Conservation (phyloP, 2,888 invertebrate species). For the Clostera curtula region DNA sequence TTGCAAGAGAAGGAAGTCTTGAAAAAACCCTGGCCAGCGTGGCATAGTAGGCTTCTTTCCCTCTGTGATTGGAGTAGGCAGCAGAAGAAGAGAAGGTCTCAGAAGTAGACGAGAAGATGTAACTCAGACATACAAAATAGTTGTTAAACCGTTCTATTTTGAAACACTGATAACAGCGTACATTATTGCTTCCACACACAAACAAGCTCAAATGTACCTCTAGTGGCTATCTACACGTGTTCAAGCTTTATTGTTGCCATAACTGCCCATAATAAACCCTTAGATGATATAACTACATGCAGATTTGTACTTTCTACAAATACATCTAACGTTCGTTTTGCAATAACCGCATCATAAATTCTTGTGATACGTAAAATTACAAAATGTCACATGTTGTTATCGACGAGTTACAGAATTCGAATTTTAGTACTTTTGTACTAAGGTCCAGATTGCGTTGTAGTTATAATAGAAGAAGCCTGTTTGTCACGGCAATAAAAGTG, state of each 20-base stretch:
- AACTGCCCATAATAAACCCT: slow-evolving; percentile 9
- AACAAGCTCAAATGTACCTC: slow-evolving; percentile 50
- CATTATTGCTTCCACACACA: slow-evolving; percentile 39
- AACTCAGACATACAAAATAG: too few species aligned
- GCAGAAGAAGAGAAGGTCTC: too few species aligned
- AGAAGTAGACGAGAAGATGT: too few species aligned
- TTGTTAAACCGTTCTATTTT: slow-evolving; percentile 19
- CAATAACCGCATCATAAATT: neutral
- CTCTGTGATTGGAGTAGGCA: too few species aligned
- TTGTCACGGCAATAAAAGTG: slow-evolving; percentile 44
- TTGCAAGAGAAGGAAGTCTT: too few species aligned
- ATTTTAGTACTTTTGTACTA: fast-evolving
- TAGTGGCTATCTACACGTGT: slow-evolving; percentile 70
- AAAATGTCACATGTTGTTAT: slow-evolving; percentile 2
- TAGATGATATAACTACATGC: too few species aligned
- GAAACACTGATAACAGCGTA: slow-evolving; percentile 28
- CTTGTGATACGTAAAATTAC: slow-evolving; percentile 1
- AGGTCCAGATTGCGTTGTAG: slow-evolving; percentile 5
- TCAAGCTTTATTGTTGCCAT: slow-evolving; percentile 32
- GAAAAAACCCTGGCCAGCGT: too few species aligned
- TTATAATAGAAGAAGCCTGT: slow-evolving; percentile 13
- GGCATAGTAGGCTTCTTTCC: too few species aligned
- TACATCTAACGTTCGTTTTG: slow-evolving; percentile 5
- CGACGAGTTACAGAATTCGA: neutral
- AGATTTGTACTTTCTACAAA: neutral